Evolutionary conservation across 2,113 vertebrate genomes (phyloP).

Genomic region (Speoplatyrhinus poulsoni): DNA sequence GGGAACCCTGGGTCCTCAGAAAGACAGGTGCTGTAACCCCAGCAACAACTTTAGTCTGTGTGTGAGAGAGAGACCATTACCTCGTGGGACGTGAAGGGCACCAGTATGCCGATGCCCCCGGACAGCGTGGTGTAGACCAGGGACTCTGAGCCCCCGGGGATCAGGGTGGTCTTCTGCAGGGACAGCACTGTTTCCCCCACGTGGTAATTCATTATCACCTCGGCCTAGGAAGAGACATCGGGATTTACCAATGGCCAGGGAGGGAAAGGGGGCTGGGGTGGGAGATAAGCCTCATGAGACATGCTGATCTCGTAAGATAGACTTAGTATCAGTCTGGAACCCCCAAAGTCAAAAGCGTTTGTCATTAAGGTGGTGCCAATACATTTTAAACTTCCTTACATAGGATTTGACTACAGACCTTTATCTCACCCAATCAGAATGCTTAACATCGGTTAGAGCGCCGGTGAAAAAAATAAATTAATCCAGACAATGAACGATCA

Average conservation of each 20-base stretch:
- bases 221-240: constrained; percentile 78
- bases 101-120: constrained; percentile 94
- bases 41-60: constrained; percentile 5
- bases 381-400: no score
- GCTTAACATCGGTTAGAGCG: no score
- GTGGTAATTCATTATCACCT: constrained; percentile 96
- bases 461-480: no score
- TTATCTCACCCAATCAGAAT: no score
- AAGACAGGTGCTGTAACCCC: not conserved
- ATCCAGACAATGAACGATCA: no score
- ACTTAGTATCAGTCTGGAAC: no score
- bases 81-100: constrained; percentile 98
- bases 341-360: no score
- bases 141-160: constrained; percentile 95
- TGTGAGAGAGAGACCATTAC: constrained; percentile 59
- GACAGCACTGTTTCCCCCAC: constrained; percentile 94
- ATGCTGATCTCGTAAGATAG: no score
- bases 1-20: no score
- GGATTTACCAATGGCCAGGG: not conserved
- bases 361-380: not conserved
- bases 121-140: constrained; percentile 97
- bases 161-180: constrained; percentile 95
- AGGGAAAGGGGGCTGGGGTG: not conserved
- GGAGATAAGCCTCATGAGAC: no score
- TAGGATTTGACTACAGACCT: no score